Percentiles rank a stretch among this genome's conserved stretches.
Evolutionary conservation across 2,113 vertebrate genomes (phyloP).

Genomic region (Brachyistius frenatus): DNA sequence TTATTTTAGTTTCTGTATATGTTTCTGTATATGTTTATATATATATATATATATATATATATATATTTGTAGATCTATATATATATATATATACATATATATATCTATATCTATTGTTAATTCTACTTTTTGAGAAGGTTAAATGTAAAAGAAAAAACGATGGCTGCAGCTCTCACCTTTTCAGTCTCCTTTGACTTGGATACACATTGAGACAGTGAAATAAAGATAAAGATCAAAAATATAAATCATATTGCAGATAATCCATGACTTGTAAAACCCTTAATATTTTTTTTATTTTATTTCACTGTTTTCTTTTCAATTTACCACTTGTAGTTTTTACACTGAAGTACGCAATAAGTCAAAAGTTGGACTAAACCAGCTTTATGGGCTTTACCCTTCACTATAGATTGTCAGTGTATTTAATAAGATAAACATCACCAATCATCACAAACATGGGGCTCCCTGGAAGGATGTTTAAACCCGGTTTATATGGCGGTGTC

Average conservation of each 20-base stretch:
- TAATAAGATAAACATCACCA: conserved; percentile 59
- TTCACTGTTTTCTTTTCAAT: neutral
- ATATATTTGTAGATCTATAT: too few relatives aligned
- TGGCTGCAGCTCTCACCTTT: neutral
- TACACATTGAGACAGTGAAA: neutral
- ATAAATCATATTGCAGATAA: neutral
- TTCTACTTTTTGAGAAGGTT: neutral
- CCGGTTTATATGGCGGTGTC: conserved; percentile 51
- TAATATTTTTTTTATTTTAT: neutral
- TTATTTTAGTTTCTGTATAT: too few relatives aligned
- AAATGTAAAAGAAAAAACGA: neutral
- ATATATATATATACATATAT: too few relatives aligned
- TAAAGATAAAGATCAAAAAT: neutral
- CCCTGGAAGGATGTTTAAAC: conserved; percentile 47
- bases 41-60: too few relatives aligned
- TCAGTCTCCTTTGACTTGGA: neutral
- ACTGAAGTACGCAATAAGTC: neutral
- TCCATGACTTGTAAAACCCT: neutral
- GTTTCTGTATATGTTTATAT: too few relatives aligned
- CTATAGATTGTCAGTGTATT: conserved; percentile 49
- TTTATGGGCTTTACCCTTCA: conserved; percentile 23
- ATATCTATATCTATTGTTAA: neutral
- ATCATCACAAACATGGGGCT: conserved; percentile 47
- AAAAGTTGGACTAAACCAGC: conserved; percentile 6
- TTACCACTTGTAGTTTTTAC: neutral